Evolutionary conservation across 2,797 vertebrate genomes (phyloP).

Genomic region (Betta splendens): DNA sequence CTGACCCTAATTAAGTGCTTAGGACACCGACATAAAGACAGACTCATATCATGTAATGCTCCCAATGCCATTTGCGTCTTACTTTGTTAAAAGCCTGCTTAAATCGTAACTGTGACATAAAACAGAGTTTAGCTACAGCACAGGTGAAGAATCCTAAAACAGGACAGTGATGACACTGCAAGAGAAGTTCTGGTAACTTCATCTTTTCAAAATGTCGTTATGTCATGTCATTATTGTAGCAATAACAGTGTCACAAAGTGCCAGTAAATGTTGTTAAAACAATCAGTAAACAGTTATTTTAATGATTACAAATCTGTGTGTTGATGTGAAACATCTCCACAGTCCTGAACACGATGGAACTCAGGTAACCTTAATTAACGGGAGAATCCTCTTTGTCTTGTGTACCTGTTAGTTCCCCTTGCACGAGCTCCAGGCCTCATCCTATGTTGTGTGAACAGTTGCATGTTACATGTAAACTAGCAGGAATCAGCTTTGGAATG

Average conservation of each 20-base stretch:
- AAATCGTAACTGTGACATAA: not conserved
- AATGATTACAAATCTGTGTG: not conserved
- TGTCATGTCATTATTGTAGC: not conserved
- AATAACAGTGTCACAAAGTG: not conserved
- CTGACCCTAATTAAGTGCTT: no score
- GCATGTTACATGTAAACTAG: constrained; percentile 44
- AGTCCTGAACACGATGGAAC: constrained; percentile 1
- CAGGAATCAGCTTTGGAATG: constrained; percentile 73
- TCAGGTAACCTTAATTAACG: no score
- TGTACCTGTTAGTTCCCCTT: constrained; percentile 8
- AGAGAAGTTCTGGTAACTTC: no score
- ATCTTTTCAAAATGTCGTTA: not conserved
- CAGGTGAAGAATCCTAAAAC: not conserved
- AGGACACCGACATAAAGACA: not conserved
- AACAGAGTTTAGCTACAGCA: not conserved
- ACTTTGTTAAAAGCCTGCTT: not conserved
- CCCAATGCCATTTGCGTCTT: not conserved
- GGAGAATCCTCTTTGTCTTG: not conserved
- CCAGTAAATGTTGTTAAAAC: no score
- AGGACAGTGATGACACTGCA: no score
- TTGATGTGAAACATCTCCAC: not conserved
- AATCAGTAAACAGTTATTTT: no score
- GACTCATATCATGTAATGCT: not conserved
- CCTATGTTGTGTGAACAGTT: constrained; percentile 32
- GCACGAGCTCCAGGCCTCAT: constrained; percentile 12